Percentiles rank a stretch among this genome's conserved stretches.
Evolutionary conservation across 2,888 invertebrate genomes (phyloP).

Genomic region (Ochropleura leucogaster): DNA sequence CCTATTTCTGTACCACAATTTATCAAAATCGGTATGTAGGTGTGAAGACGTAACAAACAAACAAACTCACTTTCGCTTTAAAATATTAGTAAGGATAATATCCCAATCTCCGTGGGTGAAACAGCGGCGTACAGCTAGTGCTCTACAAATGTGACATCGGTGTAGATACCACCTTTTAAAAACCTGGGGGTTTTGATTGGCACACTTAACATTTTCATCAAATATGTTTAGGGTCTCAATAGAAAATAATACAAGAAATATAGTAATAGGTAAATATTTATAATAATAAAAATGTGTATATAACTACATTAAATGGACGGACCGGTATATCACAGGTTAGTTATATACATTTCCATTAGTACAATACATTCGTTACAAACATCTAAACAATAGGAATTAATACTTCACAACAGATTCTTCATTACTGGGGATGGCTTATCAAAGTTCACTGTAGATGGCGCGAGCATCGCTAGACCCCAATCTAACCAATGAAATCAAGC

Average conservation of each 20-base stretch:
- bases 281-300: conserved; percentile 68
- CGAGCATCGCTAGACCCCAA: not conserved
- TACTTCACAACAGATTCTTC: conserved; percentile 41
- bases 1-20: too few relatives aligned
- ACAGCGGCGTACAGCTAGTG: not conserved
- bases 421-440: not conserved
- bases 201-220: not conserved
- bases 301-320: conserved; percentile 83
- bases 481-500: not conserved
- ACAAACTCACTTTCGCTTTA: too few relatives aligned
- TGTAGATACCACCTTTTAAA: not conserved
- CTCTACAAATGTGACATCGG: not conserved
- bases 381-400: conserved; percentile 50
- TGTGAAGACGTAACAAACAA: too few relatives aligned
- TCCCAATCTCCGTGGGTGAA: too few relatives aligned
- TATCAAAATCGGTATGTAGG: too few relatives aligned
- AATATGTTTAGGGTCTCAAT: not conserved
- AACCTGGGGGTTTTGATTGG: not conserved
- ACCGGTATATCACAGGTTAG: conserved; percentile 89
- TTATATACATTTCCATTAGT: conserved; percentile 80
- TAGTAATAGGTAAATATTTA: conserved; percentile 68
- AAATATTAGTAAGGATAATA: too few relatives aligned
- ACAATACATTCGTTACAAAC: conserved; percentile 58
- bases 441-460: not conserved
- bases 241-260: conserved; percentile 46